These are phyloP conservation scores for Acanthosoma haemorrhoidale DNA, from an alignment of 2,888 invertebrate genomes.

Conservation along the genomic window DNA sequence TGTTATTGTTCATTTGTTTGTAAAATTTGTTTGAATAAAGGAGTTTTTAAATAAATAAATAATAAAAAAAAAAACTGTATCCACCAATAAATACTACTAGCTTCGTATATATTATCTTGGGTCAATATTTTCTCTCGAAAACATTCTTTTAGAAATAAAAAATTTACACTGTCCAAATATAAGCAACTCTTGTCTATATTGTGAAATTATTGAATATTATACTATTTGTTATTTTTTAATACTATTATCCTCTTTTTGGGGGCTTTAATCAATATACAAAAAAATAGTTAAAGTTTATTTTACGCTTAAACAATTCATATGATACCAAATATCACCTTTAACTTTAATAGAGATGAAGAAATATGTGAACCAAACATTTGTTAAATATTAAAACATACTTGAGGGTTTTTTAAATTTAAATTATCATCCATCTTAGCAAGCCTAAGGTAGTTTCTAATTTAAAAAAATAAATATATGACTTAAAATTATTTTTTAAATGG, in stretches of 20 bases:
- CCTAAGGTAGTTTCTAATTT: slow-evolving; percentile 4
- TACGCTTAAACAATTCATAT: slow-evolving; percentile 3
- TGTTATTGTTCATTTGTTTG: no score
- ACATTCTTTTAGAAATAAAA: no score
- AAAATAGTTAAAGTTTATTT: slow-evolving; percentile 19
- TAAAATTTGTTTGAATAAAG: no score
- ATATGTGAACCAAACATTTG: slow-evolving; percentile 19
- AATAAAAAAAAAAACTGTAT: no score
- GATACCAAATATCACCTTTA: slow-evolving; percentile 16
- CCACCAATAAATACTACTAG: no score
- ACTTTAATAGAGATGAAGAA: neutral
- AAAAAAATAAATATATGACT: neutral
- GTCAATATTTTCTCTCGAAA: no score
- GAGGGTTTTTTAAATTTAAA: neutral
- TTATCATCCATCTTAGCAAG: neutral
- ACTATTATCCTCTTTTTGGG: slow-evolving; percentile 13
- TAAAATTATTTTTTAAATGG: neutral
- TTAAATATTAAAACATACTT: slow-evolving; percentile 13
- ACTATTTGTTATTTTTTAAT: slow-evolving; percentile 21
- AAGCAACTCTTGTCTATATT: neutral
- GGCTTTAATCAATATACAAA: slow-evolving; percentile 14
- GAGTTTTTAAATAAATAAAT: no score
- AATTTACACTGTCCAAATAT: no score
- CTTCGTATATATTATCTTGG: no score
- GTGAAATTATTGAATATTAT: slow-evolving; percentile 18